Evolutionary conservation across 1,140 invertebrate species (phyloP), one percentile per base, ranked within the genome.

Genomic region (Zaprionus kolodkinae): DNA sequence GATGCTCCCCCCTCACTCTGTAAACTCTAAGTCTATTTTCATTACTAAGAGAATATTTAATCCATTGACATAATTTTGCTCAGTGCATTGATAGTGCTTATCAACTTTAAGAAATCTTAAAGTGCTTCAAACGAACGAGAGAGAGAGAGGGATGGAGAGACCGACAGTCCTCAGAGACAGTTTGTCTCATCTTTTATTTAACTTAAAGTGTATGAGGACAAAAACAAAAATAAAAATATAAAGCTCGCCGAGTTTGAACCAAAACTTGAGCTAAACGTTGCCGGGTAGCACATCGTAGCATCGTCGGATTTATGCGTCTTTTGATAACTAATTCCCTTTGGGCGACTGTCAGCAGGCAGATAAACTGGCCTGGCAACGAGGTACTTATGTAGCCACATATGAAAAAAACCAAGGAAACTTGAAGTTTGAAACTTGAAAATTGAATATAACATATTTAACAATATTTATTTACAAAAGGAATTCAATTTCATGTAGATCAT

Each of bases 291-390:
- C 79, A 78, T 78, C 88, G 81, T 78, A 80, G 85, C 21, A 78
- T 78, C 88, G 78, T 78, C 84, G 85, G 78, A 84, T 88, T 89
- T 89, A 89, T 88, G 85, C 81, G 71, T 88, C 85, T 84, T 88
- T 89, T 88, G 85, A 88, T 88, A 88, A 84, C 78, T 81, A 88
- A 88, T 88, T 88, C 84, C 85, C 85, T 89, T 88, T 88, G 84
- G 84, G 78, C 84, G 66, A 64, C 85, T 89, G 80, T 88, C 85
- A 84, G 78, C 84, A 80, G 69, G 55, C 74, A 87, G 84, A 84
- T 87, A 87, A 89, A 88, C 85, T 84, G 56, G 56, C 85, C 70
- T 84, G 74, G 80, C 85, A 73, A 89, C 84, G 67, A 6, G 25
- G 40, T 45, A 30, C 25, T 27, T 27, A 38, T 48, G 36, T 59